phyloP scores from a whole-genome alignment of 2,888 invertebrate species.

The Dasypolia templi region DNA sequence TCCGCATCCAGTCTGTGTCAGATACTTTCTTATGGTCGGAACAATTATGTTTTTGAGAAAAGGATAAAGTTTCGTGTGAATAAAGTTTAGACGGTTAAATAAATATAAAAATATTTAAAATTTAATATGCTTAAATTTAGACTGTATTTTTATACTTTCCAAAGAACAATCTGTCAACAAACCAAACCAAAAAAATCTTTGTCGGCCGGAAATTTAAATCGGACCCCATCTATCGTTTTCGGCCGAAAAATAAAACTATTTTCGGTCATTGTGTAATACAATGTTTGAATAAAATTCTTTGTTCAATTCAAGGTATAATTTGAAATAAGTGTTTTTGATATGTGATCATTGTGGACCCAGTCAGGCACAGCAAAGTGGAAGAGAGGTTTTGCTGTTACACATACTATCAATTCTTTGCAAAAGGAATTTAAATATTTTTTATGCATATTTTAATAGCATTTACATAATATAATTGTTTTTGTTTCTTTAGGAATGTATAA shows the following conservation, averaged over 20 bases:
- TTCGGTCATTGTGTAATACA: neutral
- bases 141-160: neutral
- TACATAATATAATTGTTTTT: neutral
- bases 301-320: neutral
- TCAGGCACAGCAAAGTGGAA: neutral
- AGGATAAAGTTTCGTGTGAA: neutral
- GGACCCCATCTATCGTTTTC: neutral
- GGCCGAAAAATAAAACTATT: neutral
- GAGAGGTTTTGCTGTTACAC: neutral
- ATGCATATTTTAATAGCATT: neutral
- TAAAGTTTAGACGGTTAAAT: too few species aligned
- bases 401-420: neutral
- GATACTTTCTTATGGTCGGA: too few species aligned
- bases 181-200: too few species aligned
- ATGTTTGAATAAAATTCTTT: neutral
- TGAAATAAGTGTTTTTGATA: neutral
- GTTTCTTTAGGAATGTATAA: neutral
- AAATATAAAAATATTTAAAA: too few species aligned
- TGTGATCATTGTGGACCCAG: neutral
- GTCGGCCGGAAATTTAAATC: too few species aligned
- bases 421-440: neutral
- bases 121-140: neutral
- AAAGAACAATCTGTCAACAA: neutral
- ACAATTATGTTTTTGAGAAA: too few species aligned
- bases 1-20: too few species aligned